Conservation (phyloP, 2,113 vertebrate genomes). For the Agelaius tricolor region DNA sequence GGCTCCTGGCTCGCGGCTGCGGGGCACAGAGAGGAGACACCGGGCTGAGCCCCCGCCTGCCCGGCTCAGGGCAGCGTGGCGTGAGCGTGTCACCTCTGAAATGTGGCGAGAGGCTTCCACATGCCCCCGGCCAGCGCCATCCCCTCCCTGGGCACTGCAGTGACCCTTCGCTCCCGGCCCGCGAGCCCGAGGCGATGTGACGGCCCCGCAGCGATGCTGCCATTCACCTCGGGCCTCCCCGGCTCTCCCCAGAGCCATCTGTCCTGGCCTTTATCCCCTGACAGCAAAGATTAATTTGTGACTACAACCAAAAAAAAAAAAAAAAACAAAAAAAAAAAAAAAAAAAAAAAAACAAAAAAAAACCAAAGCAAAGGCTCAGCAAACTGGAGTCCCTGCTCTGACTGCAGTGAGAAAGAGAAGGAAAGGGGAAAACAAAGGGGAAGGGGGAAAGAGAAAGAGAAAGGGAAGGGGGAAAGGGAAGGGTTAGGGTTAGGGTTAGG, state of each 20-base stretch:
- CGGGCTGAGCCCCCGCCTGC: background rate
- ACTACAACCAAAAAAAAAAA: background rate
- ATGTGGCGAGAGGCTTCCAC: accelerated
- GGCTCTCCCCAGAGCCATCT: conserved; percentile 36
- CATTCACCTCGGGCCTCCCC: background rate
- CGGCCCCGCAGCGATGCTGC: background rate
- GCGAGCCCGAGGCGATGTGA: accelerated
- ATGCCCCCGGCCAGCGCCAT: accelerated
- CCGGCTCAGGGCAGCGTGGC: background rate
- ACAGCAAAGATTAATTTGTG: conserved; percentile 52
- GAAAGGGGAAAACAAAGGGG: too few species aligned
- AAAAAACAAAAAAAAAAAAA: background rate
- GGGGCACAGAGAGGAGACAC: background rate
- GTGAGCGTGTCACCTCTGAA: background rate
- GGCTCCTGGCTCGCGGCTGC: conserved; percentile 46
- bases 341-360: background rate
- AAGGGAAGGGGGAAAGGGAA: too few species aligned
- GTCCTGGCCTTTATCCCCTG: conserved; percentile 27
- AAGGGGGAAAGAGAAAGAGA: background rate
- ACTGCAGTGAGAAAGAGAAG: too few species aligned
- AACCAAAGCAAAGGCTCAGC: background rate
- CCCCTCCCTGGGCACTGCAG: background rate
- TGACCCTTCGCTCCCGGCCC: accelerated
- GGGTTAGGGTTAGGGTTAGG: too few species aligned
- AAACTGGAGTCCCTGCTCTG: background rate